Evolutionary conservation across 2,113 vertebrate genomes (phyloP), one percentile per base, ranked within the genome.

Genomic region (Irena cyanogastra): DNA sequence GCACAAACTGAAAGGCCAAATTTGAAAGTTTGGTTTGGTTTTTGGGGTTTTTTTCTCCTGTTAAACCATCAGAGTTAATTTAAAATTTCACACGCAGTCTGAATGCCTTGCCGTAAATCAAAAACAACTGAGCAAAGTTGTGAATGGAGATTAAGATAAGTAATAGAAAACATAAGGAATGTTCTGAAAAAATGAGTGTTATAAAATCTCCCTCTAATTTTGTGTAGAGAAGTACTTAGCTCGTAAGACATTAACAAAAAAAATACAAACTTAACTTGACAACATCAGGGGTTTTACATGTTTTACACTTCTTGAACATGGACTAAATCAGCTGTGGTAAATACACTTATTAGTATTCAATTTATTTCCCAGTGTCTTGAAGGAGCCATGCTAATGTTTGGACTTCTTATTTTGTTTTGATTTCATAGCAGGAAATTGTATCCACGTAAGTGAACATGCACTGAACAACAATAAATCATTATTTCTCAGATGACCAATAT

Each of bases 401-500:
- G 85, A 90, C 94, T 93, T 85, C 70, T 96, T 96, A 94, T 81
- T 97, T 97, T 97, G 95, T 97, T 97, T 97, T 97, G 86, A 97
- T 97, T 98, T 97, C 87, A 93, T 91, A 64, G 95, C 96, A 91
- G 95, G 97, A 97, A 98, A 96, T 96, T 86, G 61, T 97, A 94
- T 96, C 94, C 97, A 97, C 63, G 17, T 96, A 98, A 97, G 97
- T 95, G 96, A 97, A 93, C 94, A 61, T 95, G 96, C 83, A 97
- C 94, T 96, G 83, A 97, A 95, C 77, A 95, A 95, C 97, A 97
- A 97, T 98, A 98, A 98, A 97, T 98, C 97, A 97, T 97, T 97
- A 98, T 98, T 98, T 98, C 97, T 97, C 97, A 97, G 95, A 97
- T 98, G 97, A 98, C 98, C 98, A 98, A 53, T 96, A 96, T 85